Evolutionary conservation across 2,797 vertebrate genomes (phyloP), one percentile per base, ranked within the genome.

Genomic region (Prionace glauca): DNA sequence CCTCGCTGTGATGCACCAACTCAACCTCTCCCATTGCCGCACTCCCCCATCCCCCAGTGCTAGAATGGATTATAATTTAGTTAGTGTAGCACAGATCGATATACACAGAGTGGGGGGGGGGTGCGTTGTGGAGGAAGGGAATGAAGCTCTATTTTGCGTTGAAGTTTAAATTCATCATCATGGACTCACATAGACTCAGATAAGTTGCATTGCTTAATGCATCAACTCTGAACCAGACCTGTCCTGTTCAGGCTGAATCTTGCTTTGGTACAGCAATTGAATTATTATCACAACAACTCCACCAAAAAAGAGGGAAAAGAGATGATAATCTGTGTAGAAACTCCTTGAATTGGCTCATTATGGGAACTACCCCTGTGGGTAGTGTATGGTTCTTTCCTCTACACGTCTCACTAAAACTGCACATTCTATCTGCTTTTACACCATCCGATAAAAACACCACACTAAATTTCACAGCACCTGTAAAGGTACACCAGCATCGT

Each of bases 231-330:
- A 91, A 4, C 88, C 56, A 65, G 88, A 65, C 65, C 60, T 62
- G 60, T 18, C 88, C 88, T 65, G 88, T 91, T 91, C 60, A 91
- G 60, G 7, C 88, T 65, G 32, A 91, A 91, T 62, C 88, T 65
- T 91, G 88, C 32, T 91, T 91, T 91, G 88, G 88, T n/a, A 65
- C 32, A 91, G 26, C 88, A 84, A 65, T 60, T 65, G 29, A 60
- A 29, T 65, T 91, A 50, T 90, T 90, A 62, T 91, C 36, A 91
- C 32, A 65, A 32, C 56, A 91, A 62, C 56, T 32, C 1, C 56
- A 32, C 2, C 41, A 45, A 45, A 84, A 84, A 36, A 84, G 12
- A 90, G 12, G n/a, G 14, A 32, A 90, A 18, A 18, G 29, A 90
- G 16, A 60, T 62, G n/a, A 7, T 32, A 62, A 62, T 62, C 29